These are phyloP conservation scores for Melanostoma mellinum DNA, from an alignment of 2,888 invertebrate species.

Conservation along the genomic window DNA sequence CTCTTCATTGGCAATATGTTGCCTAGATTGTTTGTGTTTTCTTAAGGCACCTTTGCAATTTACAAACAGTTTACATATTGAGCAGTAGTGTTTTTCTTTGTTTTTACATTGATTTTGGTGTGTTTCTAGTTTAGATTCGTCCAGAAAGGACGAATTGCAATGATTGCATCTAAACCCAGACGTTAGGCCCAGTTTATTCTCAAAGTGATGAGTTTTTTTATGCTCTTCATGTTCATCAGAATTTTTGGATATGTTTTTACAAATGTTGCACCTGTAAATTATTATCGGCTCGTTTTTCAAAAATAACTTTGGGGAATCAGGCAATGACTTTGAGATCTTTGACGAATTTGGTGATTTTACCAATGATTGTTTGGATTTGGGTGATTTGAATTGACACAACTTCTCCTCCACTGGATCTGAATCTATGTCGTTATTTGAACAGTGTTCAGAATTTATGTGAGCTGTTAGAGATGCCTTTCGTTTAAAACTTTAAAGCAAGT, in stretches of 20 bases:
- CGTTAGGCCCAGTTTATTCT: slow-evolving; percentile 14
- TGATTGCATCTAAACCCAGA: slow-evolving; percentile 33
- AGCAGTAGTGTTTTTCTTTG: slow-evolving; percentile 37
- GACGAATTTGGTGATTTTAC: too few relatives aligned
- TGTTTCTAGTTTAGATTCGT: slow-evolving; percentile 27
- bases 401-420: too few relatives aligned
- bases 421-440: not conserved
- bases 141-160: slow-evolving; percentile 38
- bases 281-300: not conserved
- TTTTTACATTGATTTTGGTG: slow-evolving; percentile 44
- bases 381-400: too few relatives aligned
- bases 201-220: slow-evolving; percentile 10
- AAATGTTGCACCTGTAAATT: slow-evolving; percentile 16
- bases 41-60: slow-evolving; percentile 13
- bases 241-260: slow-evolving; percentile 33
- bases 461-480: slow-evolving; percentile 33
- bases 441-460: slow-evolving; percentile 20
- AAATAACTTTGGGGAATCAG: too few relatives aligned
- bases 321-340: too few relatives aligned
- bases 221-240: slow-evolving; percentile 12
- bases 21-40: slow-evolving; percentile 27
- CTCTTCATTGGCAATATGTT: slow-evolving; percentile 11
- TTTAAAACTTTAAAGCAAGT: slow-evolving; percentile 43
- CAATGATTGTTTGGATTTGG: too few relatives aligned
- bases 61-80: slow-evolving; percentile 42